Evolutionary conservation across 2,797 vertebrate species (phyloP).

Genomic region (Monodelphis domestica): DNA sequence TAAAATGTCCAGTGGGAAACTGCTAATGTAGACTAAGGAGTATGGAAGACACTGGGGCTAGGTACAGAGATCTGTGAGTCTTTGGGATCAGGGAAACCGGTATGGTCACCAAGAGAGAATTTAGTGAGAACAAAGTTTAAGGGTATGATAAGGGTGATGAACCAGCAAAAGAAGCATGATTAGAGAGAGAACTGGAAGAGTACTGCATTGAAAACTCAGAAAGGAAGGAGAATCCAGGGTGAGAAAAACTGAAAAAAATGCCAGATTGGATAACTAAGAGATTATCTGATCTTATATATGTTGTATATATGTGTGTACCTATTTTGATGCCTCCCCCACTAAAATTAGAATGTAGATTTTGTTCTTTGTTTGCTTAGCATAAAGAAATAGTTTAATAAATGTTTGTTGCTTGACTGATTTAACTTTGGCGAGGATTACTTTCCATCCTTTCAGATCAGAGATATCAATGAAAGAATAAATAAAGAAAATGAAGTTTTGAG

Average conservation of each 20-base stretch:
- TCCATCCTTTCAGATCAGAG: neutral
- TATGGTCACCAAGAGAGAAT: neutral
- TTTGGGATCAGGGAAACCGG: neutral
- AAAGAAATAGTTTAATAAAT: neutral
- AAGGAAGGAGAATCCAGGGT: neutral
- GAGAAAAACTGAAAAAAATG: neutral
- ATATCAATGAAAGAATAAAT: neutral
- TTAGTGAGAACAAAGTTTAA: neutral
- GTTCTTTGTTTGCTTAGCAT: neutral
- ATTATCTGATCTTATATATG: neutral
- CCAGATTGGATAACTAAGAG: neutral
- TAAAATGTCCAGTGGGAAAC: neutral
- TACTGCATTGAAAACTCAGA: neutral
- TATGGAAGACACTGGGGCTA: neutral
- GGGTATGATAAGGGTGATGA: neutral
- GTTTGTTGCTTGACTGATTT: neutral
- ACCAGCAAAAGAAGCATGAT: neutral
- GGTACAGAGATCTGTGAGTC: neutral
- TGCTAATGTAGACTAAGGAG: neutral
- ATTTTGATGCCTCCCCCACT: neutral
- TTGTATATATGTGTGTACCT: too few species aligned
- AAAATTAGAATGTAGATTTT: neutral
- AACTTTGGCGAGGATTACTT: neutral
- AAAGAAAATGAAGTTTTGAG: neutral
- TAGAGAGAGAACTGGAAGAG: neutral